Base-by-base conservation (phyloP, 2,888 invertebrate species). In the Drosophila limbata region DNA sequence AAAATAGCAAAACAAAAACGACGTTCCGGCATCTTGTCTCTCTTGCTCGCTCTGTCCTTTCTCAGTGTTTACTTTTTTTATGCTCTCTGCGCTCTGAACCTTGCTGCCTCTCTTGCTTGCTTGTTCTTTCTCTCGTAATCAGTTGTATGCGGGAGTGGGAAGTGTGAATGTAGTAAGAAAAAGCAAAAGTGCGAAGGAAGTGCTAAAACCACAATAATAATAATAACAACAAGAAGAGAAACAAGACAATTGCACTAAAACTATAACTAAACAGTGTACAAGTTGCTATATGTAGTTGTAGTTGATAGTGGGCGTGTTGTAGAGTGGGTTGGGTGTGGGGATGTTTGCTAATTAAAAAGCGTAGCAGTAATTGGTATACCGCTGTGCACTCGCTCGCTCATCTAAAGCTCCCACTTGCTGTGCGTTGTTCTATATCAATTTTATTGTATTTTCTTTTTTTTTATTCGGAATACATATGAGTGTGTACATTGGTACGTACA, bases 351-450 rank as follows among this genome's bases (percentile, higher is more conserved):
- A 84, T 84, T 84, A 86, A 88, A 84, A 88, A 81, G 82, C 83
- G 78, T 84, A 88, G 70, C 84, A 75, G 84, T 84, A 88, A 86
- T 88, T 84, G 84, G 84, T 71, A 70, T 84, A 67, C 84, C 81
- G 87, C 89, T 84, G 89, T 68, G 86, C 64, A 25, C 28, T 52
- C 53, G 45, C 57, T 74, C 48, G 44, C 66, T 66, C 60, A 44
- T 48, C 61, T 61, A 61, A 53, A 28, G 57, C 59, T 76, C 70
- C 74, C 84, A 83, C 85, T 82, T 66, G 83, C 83, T 85, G 73
- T 73, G 72, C 57, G 64, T 65, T 47, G 31, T 44, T 31, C 50
- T 56, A 28, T 59, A 64, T 69, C 47, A 65, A 67, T 69, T 73
- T 69, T 64, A 40, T 57, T 60, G 47, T 50, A 33, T 35, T 74